These are phyloP conservation scores for Leptinotarsa lineolata DNA, from an alignment of 1,140 invertebrate species.

Conservation along the genomic window DNA sequence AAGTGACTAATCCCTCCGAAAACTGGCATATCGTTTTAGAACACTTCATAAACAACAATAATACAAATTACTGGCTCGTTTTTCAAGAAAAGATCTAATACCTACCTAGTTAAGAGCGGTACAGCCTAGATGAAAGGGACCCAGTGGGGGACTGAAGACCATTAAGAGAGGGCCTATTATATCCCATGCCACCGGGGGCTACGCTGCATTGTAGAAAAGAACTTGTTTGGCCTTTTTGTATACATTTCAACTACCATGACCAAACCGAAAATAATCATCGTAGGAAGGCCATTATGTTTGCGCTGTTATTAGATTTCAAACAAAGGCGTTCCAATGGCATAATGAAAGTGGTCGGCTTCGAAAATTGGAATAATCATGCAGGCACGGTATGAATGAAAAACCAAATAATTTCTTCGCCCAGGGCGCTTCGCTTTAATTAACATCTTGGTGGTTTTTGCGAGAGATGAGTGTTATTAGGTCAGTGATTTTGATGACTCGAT, in stretches of 20 bases:
- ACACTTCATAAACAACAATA: conserved; percentile 18
- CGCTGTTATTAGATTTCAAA: conserved; percentile 6
- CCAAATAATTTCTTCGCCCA: not conserved
- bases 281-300: conserved; percentile 5
- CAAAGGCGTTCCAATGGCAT: conserved; percentile 5
- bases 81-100: conserved; percentile 10
- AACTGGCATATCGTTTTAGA: conserved; percentile 14
- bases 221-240: conserved; percentile 14
- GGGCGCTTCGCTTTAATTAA: not conserved
- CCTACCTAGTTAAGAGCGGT: conserved; percentile 13
- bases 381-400: conserved; percentile 4
- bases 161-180: conserved; percentile 9
- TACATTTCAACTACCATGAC: conserved; percentile 8
- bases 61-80: conserved; percentile 17
- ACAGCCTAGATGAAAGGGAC: conserved; percentile 12
- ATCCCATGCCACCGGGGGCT: not conserved
- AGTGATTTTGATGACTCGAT: not conserved
- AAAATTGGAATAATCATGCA: conserved; percentile 6
- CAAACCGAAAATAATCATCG: conserved; percentile 3
- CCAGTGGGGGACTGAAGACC: conserved; percentile 14
- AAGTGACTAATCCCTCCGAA: conserved; percentile 18
- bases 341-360: not conserved
- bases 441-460: conserved; percentile 1
- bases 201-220: not conserved
- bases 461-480: not conserved